Conservation (phyloP, 2,888 invertebrate genomes). For the Hydrotaea diabolus region DNA sequence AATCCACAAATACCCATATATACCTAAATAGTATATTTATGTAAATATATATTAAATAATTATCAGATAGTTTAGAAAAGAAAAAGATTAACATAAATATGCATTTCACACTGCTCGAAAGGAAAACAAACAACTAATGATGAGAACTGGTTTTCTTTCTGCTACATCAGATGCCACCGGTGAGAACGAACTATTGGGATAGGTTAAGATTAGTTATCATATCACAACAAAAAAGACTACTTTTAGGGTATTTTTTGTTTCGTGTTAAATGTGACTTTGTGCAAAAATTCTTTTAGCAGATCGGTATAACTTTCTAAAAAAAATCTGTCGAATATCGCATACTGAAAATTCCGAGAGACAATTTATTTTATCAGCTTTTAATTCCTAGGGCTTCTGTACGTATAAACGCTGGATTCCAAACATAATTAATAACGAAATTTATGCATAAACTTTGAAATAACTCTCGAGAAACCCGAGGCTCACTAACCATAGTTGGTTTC, state of each 20-base stretch:
- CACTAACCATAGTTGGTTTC: background rate
- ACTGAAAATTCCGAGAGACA: background rate
- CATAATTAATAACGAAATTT: slow-evolving; percentile 25
- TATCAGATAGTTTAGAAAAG: slow-evolving; percentile 18
- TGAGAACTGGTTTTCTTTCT: slow-evolving; percentile 5
- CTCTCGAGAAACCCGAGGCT: slow-evolving; percentile 9
- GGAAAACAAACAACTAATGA: background rate
- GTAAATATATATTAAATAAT: background rate
- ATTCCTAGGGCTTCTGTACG: slow-evolving; percentile 16
- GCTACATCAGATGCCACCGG: background rate
- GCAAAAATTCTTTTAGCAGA: background rate
- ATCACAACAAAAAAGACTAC: background rate
- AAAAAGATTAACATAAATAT: slow-evolving; percentile 44
- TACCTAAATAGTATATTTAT: no score
- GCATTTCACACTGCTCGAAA: background rate
- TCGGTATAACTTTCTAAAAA: background rate
- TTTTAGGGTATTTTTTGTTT: background rate
- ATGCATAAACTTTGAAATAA: slow-evolving; percentile 22
- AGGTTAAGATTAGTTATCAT: background rate
- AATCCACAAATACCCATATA: background rate
- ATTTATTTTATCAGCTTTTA: background rate
- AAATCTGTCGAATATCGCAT: slow-evolving; percentile 2
- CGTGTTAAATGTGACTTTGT: background rate
- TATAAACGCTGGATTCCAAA: background rate
- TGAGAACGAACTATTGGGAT: slow-evolving; percentile 2